phyloP scores from a whole-genome alignment of 1,140 invertebrate species.

The Ruditapes philippinarum region DNA sequence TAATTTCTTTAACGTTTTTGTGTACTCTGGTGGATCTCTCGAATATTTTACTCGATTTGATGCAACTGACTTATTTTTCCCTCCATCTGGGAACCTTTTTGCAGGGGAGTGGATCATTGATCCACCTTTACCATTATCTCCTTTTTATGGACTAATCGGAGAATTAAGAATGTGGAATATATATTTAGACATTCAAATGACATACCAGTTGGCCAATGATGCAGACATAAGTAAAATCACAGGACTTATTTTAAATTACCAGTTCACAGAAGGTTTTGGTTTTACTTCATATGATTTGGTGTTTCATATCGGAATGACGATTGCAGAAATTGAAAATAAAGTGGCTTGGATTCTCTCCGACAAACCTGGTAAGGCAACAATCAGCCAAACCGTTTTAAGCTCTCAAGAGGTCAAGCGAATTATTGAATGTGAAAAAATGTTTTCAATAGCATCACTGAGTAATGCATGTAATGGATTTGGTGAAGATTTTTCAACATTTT shows the following conservation, averaged over 20 bases:
- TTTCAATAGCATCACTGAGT: conserved; percentile 21
- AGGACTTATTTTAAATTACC: conserved; percentile 51
- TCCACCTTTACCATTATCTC: neutral
- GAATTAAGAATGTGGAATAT: conserved; percentile 67
- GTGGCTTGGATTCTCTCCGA: conserved; percentile 51
- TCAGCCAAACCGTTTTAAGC: neutral
- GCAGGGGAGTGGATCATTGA: conserved; percentile 37
- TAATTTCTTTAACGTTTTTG: conserved; percentile 8
- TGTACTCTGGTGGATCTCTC: neutral
- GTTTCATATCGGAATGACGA: conserved; percentile 25
- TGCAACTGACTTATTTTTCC: neutral
- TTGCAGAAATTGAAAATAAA: conserved; percentile 38
- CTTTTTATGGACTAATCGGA: conserved; percentile 61
- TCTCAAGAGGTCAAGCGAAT: neutral
- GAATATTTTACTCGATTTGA: neutral
- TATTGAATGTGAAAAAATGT: conserved; percentile 30
- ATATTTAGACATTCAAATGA: conserved; percentile 18
- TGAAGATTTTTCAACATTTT: conserved; percentile 49
- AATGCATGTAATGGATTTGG: conserved; percentile 56
- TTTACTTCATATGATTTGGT: conserved; percentile 43
- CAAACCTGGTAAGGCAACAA: neutral
- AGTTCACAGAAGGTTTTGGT: conserved; percentile 61
- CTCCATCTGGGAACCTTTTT: conserved; percentile 39
- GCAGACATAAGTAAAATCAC: neutral
- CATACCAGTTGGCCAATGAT: conserved; percentile 21